A percentile compares a stretch with the other conserved stretches of the same genome.
Evolutionary conservation across 1,140 invertebrate genomes (phyloP).

Genomic region (Caenorhabditis tropicalis): DNA sequence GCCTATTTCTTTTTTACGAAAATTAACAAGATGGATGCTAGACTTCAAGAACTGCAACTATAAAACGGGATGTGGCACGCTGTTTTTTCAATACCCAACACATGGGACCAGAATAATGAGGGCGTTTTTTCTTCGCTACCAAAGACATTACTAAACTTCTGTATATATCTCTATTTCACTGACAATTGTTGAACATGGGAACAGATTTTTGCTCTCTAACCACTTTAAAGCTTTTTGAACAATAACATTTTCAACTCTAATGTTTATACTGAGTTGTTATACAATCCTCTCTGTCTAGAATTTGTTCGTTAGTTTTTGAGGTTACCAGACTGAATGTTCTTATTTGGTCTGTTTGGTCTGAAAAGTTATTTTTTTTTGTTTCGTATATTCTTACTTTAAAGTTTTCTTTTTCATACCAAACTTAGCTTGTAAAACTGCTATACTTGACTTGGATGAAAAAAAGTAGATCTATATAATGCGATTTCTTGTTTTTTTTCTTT

Average conservation of each 20-base stretch:
- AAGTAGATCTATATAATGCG: neutral
- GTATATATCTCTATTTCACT: neutral
- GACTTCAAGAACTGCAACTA: slow-evolving; percentile 31
- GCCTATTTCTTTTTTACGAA: neutral
- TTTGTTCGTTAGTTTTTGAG: neutral
- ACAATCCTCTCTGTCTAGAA: neutral
- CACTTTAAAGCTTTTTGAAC: neutral
- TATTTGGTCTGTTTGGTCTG: no score
- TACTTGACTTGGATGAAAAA: no score
- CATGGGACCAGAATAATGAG: slow-evolving; percentile 34
- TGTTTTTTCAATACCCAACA: neutral
- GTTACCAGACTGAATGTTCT: no score
- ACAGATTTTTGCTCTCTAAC: neutral
- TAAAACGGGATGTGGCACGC: neutral
- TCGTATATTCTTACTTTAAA: no score
- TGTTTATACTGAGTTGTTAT: slow-evolving; percentile 22
- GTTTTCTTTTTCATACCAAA: no score
- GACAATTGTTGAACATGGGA: neutral
- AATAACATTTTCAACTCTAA: neutral
- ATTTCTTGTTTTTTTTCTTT: neutral
- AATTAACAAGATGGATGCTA: neutral
- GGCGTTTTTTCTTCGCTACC: slow-evolving; percentile 21
- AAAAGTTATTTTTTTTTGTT: no score
- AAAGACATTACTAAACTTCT: slow-evolving; percentile 6
- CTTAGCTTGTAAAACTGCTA: no score